A percentile compares a stretch with the other conserved stretches of the same genome.
phyloP scores from a whole-genome alignment of 2,113 vertebrate species.

The Pipa parva region DNA sequence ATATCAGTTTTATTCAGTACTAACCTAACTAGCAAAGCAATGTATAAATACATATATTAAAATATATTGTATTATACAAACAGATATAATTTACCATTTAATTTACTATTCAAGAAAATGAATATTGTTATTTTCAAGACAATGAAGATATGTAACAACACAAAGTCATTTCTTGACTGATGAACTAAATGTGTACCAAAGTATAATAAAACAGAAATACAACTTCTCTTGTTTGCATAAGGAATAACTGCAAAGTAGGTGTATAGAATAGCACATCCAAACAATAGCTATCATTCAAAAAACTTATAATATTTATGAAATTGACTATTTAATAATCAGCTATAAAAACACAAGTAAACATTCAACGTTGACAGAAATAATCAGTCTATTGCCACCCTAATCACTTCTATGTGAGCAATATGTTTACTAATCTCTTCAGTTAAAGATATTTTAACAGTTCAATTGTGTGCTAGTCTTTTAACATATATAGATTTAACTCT shows the following conservation, averaged over 20 bases:
- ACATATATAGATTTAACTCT: no score
- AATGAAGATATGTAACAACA: conserved; percentile 1
- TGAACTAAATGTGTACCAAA: conserved; percentile 20
- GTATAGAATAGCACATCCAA: conserved; percentile 2
- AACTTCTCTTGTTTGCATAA: conserved; percentile 12
- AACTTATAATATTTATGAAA: conserved; percentile 24
- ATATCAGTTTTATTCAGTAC: no score
- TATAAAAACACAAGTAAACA: no score
- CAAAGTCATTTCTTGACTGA: conserved; percentile 23
- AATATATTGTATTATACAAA: no score
- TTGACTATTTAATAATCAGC: conserved; percentile 25
- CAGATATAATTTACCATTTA: no score
- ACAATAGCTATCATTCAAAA: conserved; percentile 24
- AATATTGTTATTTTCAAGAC: conserved; percentile 1
- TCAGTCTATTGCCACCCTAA: conserved; percentile 2
- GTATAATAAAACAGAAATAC: conserved; percentile 4
- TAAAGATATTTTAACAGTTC: no score
- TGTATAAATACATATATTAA: no score
- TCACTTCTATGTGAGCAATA: background rate
- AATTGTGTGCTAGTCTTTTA: no score
- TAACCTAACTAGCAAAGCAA: no score
- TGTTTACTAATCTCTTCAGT: background rate
- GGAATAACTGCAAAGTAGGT: conserved; percentile 12
- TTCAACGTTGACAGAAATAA: conserved; percentile 13
- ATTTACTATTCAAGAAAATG: no score